These are phyloP conservation scores for Leptopilina boulardi DNA, from an alignment of 1,140 invertebrate species.

Conservation along the genomic window DNA sequence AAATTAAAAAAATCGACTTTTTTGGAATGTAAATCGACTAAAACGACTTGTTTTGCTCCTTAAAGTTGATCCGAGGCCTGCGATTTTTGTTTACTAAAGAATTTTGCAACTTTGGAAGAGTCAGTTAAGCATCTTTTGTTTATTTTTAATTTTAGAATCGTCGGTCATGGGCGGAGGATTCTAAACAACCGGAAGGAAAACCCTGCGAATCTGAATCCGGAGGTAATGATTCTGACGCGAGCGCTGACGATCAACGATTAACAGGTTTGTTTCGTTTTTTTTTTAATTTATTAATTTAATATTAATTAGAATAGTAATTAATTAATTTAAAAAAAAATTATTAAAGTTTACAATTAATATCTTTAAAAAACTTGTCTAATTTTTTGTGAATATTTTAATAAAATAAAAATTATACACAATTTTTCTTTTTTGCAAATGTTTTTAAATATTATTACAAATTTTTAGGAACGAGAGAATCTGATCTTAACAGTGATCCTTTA, in stretches of 20 bases:
- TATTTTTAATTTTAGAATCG: constrained; percentile 78
- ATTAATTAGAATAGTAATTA: too few relatives aligned
- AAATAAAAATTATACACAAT: neutral
- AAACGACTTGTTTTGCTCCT: too few relatives aligned
- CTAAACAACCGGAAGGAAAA: constrained; percentile 71
- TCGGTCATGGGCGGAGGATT: constrained; percentile 86
- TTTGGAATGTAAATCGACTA: too few relatives aligned
- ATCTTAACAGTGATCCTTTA: constrained; percentile 71
- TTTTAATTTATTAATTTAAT: constrained; percentile 18
- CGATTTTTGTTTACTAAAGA: neutral
- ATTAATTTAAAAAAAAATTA: too few relatives aligned
- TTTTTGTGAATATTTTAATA: too few relatives aligned
- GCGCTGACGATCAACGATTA: constrained; percentile 78
- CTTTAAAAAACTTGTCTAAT: too few relatives aligned
- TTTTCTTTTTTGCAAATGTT: constrained; percentile 32
- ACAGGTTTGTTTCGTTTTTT: constrained; percentile 59
- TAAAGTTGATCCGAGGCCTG: too few relatives aligned
- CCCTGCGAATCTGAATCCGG: constrained; percentile 76
- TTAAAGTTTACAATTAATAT: too few relatives aligned
- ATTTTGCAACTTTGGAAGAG: neutral
- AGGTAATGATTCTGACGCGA: constrained; percentile 88
- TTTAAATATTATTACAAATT: constrained; percentile 10
- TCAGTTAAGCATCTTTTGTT: constrained; percentile 33
- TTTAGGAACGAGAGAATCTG: constrained; percentile 50
- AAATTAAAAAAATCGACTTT: too few relatives aligned